Percentiles rank a stretch among this genome's conserved stretches.
Conservation (phyloP, 1,140 invertebrate genomes). For the Drosophila arawakana region DNA sequence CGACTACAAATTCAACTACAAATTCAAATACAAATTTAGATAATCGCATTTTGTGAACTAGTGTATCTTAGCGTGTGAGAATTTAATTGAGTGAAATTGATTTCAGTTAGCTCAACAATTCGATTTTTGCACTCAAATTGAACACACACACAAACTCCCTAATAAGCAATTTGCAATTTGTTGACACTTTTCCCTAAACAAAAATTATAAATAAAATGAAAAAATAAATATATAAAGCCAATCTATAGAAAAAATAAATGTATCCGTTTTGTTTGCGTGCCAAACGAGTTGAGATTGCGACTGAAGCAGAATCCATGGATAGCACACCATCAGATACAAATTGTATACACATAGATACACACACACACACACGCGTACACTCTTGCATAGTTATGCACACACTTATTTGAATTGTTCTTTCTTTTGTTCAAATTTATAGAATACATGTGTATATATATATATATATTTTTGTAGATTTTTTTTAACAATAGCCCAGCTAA, state of each 20-base stretch:
- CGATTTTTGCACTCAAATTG: conserved; percentile 52
- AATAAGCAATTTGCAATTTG: conserved; percentile 48
- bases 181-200: conserved; percentile 18
- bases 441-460: neutral
- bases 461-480: conserved; percentile 6
- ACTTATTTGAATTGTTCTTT: conserved; percentile 64
- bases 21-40: conserved; percentile 37
- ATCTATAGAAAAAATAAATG: neutral
- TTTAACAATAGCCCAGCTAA: conserved; percentile 29
- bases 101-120: conserved; percentile 62
- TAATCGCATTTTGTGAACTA: conserved; percentile 55
- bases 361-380: conserved; percentile 27
- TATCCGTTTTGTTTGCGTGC: conserved; percentile 55
- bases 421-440: conserved; percentile 61
- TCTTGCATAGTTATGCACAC: conserved; percentile 9
- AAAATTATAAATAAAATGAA: neutral
- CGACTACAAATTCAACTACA: conserved; percentile 42
- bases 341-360: conserved; percentile 14
- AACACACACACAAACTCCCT: conserved; percentile 13
- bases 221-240: neutral
- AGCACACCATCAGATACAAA: conserved; percentile 30
- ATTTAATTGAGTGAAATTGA: conserved; percentile 80
- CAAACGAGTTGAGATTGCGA: conserved; percentile 58
- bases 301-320: conserved; percentile 36
- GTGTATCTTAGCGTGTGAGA: conserved; percentile 30